A percentile compares a stretch with the other conserved stretches of the same genome.
Conservation (phyloP, 2,888 invertebrate genomes). For the Diplolepis rosae region DNA sequence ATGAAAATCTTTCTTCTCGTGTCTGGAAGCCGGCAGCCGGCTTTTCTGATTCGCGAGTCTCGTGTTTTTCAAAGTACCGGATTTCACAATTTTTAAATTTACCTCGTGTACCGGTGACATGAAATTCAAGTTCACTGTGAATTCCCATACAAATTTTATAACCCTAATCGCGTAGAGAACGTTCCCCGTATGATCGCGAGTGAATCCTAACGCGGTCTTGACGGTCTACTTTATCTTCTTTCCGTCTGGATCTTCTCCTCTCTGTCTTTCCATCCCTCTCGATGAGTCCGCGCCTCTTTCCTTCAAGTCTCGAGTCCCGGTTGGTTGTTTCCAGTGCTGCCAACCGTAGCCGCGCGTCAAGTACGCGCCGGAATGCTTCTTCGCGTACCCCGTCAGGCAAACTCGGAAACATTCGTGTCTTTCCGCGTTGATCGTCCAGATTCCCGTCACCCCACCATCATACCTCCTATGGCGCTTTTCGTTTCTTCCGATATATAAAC, state of each 20-base stretch:
- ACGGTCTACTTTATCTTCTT: conserved; percentile 34
- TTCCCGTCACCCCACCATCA: conserved; percentile 6
- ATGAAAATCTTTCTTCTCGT: conserved; percentile 12
- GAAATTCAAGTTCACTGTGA: conserved; percentile 25
- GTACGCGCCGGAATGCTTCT: conserved; percentile 41
- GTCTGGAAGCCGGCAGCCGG: conserved; percentile 39
- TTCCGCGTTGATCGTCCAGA: conserved; percentile 50
- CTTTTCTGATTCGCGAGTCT: conserved; percentile 8
- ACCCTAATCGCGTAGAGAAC: conserved; percentile 15
- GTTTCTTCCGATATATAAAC: conserved; percentile 63
- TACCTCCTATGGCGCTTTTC: conserved; percentile 45
- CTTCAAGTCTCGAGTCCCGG: conserved; percentile 32
- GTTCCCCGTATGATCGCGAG: conserved; percentile 31
- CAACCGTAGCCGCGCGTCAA: conserved; percentile 39
- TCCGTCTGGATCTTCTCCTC: conserved; percentile 3
- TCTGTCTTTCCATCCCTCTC: conserved; percentile 29
- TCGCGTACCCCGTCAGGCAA: conserved; percentile 43
- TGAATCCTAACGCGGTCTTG: conserved; percentile 42
- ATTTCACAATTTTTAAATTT: conserved; percentile 37
- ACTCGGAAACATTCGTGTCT: conserved; percentile 63
- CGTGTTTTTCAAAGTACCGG: conserved; percentile 32
- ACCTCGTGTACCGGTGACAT: conserved; percentile 46
- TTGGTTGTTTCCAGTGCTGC: conserved; percentile 27
- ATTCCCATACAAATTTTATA: not conserved
- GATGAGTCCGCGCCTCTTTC: conserved; percentile 39